Percentiles rank a stretch among this genome's conserved stretches.
phyloP scores from a whole-genome alignment of 1,140 invertebrate species.

The Oedothorax gibbosus region DNA sequence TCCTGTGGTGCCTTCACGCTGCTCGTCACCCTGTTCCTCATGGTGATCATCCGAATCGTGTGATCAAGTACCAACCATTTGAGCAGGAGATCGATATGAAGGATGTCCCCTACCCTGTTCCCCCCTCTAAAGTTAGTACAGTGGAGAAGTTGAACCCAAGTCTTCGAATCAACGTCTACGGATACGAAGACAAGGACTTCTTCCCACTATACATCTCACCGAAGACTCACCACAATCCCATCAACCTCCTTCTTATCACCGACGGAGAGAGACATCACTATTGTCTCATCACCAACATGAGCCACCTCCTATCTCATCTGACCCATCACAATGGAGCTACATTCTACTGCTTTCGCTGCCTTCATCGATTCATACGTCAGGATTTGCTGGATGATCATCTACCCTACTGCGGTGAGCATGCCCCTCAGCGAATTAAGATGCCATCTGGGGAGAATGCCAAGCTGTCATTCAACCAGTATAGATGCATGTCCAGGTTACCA shows the following conservation, averaged over 20 bases:
- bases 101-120: too few relatives aligned
- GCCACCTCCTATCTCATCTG: not conserved
- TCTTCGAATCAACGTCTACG: not conserved
- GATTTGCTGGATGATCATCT: not conserved
- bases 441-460: not conserved
- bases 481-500: not conserved
- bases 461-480: not conserved
- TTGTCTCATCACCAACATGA: constrained; percentile 5
- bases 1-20: not conserved
- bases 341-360: not conserved
- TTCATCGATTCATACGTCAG: not conserved
- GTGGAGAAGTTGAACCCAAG: too few relatives aligned
- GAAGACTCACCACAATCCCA: too few relatives aligned
- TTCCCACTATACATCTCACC: too few relatives aligned
- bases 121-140: too few relatives aligned
- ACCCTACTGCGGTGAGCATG: not conserved
- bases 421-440: not conserved
- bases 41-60: not conserved
- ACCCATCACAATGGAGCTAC: not conserved
- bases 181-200: too few relatives aligned
- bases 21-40: too few relatives aligned
- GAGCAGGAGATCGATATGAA: not conserved
- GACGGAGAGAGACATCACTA: not conserved
- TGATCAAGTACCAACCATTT: not conserved
- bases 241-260: not conserved